phyloP scores from a whole-genome alignment of 2,888 invertebrate species.

The Anticlea derivata region DNA sequence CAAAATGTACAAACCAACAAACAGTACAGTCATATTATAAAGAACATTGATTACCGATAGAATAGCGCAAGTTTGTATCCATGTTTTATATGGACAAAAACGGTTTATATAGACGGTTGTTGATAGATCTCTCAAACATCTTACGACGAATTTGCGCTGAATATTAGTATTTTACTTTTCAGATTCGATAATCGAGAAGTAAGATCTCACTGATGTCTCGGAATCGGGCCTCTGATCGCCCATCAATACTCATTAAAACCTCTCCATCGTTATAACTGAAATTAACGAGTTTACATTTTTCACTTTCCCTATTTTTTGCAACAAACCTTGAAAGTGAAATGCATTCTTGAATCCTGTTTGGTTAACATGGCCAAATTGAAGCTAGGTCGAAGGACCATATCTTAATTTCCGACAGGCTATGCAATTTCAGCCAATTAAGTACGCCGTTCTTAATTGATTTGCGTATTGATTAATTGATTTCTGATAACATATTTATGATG shows the following conservation, averaged over 20 bases:
- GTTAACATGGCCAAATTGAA: constrained; percentile 43
- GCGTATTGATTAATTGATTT: constrained; percentile 16
- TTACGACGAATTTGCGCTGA: no score
- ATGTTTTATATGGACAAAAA: no score
- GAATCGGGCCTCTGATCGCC: constrained; percentile 3
- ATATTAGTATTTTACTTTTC: no score
- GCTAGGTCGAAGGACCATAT: constrained; percentile 46
- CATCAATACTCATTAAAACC: constrained; percentile 32
- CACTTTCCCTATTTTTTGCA: constrained; percentile 28
- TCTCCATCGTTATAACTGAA: constrained; percentile 29
- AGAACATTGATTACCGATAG: no score
- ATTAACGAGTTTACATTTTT: constrained; percentile 26
- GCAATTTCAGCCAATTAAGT: constrained; percentile 12
- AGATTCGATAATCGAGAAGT: no score
- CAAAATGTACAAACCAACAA: no score
- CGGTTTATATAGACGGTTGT: no score
- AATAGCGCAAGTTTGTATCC: no score
- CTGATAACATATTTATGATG: constrained; percentile 18
- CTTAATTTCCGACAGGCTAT: constrained; percentile 41
- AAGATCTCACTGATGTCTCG: no score
- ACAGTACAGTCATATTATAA: no score
- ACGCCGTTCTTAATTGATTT: constrained; percentile 17
- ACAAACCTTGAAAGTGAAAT: constrained; percentile 54
- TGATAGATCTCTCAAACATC: no score
- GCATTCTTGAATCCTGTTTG: constrained; percentile 42